phyloP scores from a whole-genome alignment of 2,113 vertebrate species.

The Thunnus maccoyii region DNA sequence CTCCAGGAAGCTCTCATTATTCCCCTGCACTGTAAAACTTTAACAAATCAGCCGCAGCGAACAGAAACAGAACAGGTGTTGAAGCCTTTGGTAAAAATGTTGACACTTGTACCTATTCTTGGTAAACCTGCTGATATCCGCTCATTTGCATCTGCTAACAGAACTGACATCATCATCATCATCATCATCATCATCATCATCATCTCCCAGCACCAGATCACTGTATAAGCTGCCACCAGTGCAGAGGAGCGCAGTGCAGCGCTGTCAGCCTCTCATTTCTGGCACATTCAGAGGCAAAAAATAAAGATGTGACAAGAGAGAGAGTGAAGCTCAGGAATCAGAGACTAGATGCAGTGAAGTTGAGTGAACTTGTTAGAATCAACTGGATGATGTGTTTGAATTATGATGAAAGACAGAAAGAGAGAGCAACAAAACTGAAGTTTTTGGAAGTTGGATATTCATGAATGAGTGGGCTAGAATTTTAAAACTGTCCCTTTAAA shows the following conservation, averaged over 20 bases:
- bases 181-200: constrained; percentile 12
- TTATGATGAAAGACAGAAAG: not conserved
- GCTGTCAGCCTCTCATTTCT: constrained; percentile 13
- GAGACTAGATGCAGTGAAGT: no score
- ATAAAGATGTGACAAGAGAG: constrained; percentile 17
- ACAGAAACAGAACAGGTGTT: constrained; percentile 2
- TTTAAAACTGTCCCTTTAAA: not conserved
- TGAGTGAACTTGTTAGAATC: not conserved
- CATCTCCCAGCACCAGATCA: not conserved
- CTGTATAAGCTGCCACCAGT: not conserved
- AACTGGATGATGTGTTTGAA: no score
- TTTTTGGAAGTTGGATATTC: not conserved
- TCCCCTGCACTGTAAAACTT: not conserved
- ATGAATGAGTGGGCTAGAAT: not conserved
- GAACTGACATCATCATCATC: constrained; percentile 55
- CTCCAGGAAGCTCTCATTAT: constrained; percentile 13
- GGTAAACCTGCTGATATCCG: constrained; percentile 49
- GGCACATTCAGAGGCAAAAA: constrained; percentile 2
- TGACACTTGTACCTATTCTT: constrained; percentile 52
- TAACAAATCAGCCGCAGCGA: not conserved
- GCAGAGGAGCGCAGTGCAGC: not conserved
- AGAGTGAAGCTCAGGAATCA: not conserved
- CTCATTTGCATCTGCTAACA: constrained; percentile 62
- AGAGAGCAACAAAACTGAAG: not conserved
- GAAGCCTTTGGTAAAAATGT: constrained; percentile 30